Conservation (phyloP, 1,140 invertebrate species). For the Rhizoglyphus robini region DNA sequence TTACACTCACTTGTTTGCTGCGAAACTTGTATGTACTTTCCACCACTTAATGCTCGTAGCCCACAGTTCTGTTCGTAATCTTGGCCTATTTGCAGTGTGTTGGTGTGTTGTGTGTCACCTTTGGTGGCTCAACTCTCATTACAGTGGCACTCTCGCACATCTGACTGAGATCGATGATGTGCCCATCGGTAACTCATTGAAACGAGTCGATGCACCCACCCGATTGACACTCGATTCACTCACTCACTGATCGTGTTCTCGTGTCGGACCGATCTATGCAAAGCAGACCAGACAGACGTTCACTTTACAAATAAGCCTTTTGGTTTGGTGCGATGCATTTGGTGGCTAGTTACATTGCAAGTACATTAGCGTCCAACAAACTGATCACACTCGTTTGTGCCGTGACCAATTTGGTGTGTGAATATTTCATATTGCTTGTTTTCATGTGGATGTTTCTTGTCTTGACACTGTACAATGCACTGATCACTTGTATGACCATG, state of each 20-base stretch:
- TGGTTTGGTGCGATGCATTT: neutral
- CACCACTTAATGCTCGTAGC: no score
- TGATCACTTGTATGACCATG: neutral
- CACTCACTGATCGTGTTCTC: no score
- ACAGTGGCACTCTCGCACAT: neutral
- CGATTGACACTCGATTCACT: neutral
- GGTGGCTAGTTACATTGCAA: neutral
- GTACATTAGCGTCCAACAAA: neutral
- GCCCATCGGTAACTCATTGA: neutral
- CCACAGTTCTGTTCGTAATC: slow-evolving; percentile 7
- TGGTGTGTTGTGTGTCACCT: slow-evolving; percentile 8
- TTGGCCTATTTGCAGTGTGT: slow-evolving; percentile 4
- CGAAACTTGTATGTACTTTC: no score
- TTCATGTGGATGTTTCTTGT: neutral
- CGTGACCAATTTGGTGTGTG: neutral
- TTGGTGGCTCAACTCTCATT: neutral
- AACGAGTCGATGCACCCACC: neutral
- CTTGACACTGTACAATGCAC: neutral
- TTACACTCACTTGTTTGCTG: no score
- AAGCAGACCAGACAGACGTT: neutral
- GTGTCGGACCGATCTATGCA: no score
- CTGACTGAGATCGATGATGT: slow-evolving; percentile 4
- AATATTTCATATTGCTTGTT: neutral
- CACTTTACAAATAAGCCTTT: neutral
- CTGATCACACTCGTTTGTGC: neutral